A percentile compares a stretch with the other conserved stretches of the same genome.
These are phyloP conservation scores for Odontesthes bonariensis DNA, from an alignment of 2,113 vertebrate genomes.

Conservation along the genomic window DNA sequence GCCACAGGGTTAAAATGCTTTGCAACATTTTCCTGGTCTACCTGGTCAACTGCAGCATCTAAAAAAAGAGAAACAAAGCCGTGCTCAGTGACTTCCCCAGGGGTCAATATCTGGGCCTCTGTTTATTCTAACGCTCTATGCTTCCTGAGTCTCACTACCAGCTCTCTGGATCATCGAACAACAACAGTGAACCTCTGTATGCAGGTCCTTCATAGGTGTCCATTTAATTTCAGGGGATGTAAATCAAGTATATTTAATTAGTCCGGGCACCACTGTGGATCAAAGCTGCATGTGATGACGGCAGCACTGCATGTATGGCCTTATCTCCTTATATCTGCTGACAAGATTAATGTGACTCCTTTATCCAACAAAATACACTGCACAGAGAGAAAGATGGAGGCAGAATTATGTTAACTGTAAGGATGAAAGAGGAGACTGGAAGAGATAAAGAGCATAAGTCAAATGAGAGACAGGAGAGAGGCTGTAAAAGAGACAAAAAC, in stretches of 20 bases:
- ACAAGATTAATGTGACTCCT: constrained; percentile 22
- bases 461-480: constrained; percentile 8
- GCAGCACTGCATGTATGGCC: neutral
- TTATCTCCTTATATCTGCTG: constrained; percentile 6
- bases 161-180: no score
- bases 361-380: constrained; percentile 6
- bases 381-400: neutral
- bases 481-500: neutral
- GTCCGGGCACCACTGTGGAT: neutral
- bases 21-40: no score
- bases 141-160: no score
- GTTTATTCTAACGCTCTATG: no score
- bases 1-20: no score
- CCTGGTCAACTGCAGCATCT: no score
- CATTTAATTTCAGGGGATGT: neutral
- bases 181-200: no score
- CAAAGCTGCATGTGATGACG: constrained; percentile 2
- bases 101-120: no score
- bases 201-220: neutral
- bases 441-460: constrained; percentile 10
- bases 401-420: no score
- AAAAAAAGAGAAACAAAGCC: no score
- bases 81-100: no score
- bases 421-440: neutral
- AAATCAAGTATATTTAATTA: neutral